These are phyloP conservation scores for Momotus momota DNA, from an alignment of 2,797 vertebrate genomes.

Conservation along the genomic window DNA sequence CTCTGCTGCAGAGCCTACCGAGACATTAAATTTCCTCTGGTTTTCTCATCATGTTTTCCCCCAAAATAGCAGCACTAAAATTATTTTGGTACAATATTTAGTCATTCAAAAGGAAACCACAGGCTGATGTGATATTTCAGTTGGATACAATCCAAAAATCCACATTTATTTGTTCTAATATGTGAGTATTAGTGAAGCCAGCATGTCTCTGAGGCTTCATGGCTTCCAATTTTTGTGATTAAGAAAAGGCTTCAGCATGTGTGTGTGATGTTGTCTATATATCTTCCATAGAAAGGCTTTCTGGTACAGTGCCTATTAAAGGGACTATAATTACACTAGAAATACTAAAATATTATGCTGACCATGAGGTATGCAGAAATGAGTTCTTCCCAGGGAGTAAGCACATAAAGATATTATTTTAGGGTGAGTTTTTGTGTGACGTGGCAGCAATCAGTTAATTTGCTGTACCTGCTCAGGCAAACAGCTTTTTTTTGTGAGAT, in stretches of 20 bases:
- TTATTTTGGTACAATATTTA: conserved; percentile 47
- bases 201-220: conserved; percentile 7
- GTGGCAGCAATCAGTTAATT: background rate
- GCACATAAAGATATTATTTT: background rate
- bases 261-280: background rate
- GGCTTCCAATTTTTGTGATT: background rate
- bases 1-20: background rate
- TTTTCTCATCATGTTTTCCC: background rate
- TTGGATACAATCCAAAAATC: conserved; percentile 24
- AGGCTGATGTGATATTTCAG: conserved; percentile 15
- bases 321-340: background rate
- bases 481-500: rapidly evolving
- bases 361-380: background rate
- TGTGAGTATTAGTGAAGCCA: conserved; percentile 15
- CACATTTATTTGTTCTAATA: conserved; percentile 22
- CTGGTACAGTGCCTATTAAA: background rate
- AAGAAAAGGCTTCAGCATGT: conserved; percentile 4
- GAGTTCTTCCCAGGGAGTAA: background rate
- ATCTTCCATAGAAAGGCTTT: background rate
- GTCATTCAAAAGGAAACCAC: conserved; percentile 35
- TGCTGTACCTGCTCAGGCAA: rapidly evolving
- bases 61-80: background rate
- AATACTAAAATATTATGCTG: background rate
- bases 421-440: background rate
- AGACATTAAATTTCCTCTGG: background rate